phyloP scores from a whole-genome alignment of 2,888 invertebrate genomes.

The Teleiodes luculella region DNA sequence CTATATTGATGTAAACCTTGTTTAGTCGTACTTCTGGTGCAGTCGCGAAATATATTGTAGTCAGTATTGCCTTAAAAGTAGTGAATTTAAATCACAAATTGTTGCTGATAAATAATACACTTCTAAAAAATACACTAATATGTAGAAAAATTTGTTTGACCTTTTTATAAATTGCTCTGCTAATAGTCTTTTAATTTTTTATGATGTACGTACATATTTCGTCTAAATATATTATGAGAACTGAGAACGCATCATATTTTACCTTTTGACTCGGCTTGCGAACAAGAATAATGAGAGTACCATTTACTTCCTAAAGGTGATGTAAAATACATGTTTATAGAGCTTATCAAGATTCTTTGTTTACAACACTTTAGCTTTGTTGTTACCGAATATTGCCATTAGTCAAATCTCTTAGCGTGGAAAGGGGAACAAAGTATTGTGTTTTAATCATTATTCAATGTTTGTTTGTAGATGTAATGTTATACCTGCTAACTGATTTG shows the following conservation, averaged over 20 bases:
- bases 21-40: neutral
- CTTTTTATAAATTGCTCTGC: no score
- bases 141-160: no score
- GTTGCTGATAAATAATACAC: no score
- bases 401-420: neutral
- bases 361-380: neutral
- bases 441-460: no score
- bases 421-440: neutral
- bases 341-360: slow-evolving; percentile 2
- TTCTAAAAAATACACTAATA: no score
- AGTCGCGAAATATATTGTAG: neutral
- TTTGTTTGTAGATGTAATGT: no score
- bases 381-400: neutral
- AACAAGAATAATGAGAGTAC: neutral
- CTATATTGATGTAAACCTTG: slow-evolving; percentile 4
- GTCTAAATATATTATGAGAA: no score
- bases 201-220: no score
- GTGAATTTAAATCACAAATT: no score
- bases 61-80: no score
- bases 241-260: neutral
- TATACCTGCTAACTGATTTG: no score
- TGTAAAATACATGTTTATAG: neutral
- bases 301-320: neutral
- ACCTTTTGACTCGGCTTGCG: neutral
- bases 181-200: no score